phyloP scores from a whole-genome alignment of 2,888 invertebrate genomes.

The Allolobophora icterica region DNA sequence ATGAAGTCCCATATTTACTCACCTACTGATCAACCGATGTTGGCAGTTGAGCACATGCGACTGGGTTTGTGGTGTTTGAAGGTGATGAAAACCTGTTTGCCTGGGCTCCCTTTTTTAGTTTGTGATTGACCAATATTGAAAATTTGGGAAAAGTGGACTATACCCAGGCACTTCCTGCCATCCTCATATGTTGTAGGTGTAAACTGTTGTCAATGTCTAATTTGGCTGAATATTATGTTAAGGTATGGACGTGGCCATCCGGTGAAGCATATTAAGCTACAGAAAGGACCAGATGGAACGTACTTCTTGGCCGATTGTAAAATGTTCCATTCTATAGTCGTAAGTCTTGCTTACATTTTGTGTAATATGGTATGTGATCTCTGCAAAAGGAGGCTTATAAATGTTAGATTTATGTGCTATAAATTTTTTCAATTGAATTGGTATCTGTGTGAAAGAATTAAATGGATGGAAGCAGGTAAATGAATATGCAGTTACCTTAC shows the following conservation, averaged over 20 bases:
- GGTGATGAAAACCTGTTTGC: not conserved
- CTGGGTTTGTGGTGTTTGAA: too few species aligned
- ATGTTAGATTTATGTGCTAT: not conserved
- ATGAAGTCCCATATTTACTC: too few species aligned
- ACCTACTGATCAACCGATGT: too few species aligned
- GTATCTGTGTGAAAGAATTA: not conserved
- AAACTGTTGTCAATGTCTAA: not conserved
- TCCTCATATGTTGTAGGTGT: not conserved
- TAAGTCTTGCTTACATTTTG: slow-evolving; percentile 53
- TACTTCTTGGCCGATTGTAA: slow-evolving; percentile 88
- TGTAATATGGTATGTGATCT: not conserved
- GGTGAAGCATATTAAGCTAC: slow-evolving; percentile 64
- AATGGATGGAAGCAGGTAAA: not conserved
- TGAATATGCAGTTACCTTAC: not conserved
- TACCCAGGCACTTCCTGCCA: not conserved
- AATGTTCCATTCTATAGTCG: slow-evolving; percentile 86
- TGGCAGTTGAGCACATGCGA: too few species aligned
- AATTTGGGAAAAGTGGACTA: not conserved
- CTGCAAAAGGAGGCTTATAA: not conserved
- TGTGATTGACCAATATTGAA: not conserved
- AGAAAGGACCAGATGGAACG: slow-evolving; percentile 53
- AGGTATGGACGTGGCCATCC: slow-evolving; percentile 39
- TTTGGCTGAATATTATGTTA: not conserved
- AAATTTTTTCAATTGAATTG: not conserved
- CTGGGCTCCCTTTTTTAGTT: not conserved